Base-by-base conservation (phyloP, 2,888 invertebrate genomes). In the Troides helena region DNA sequence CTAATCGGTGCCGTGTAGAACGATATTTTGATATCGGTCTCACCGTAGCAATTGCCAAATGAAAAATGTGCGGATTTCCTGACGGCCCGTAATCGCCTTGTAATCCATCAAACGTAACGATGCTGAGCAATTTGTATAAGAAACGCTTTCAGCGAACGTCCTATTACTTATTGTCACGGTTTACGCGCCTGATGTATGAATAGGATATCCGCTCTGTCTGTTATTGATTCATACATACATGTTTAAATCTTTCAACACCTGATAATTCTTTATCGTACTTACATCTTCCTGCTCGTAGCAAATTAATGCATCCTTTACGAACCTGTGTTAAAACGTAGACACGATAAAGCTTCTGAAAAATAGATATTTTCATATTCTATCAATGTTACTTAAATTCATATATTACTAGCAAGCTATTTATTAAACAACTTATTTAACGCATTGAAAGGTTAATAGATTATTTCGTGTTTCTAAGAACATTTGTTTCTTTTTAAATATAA, bases 61-160 rank as follows among this genome's bases (percentile, higher is more conserved):
- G 88, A 90, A 91, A 91, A 90, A 91, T 87, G 87, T 86, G 89
- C 85, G 85, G 88, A 88, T 89, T 90, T 90, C 88, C 90, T 87
- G 90, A 85, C 83, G 82, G 69, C 81, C 59, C 76, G 83, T 90
- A 91, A 90, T 89, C 88, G 87, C 81, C 75, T 75, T 84, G 86
- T 91, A 88, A 92, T 92, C 89, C 89, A 91, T 92, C 90, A 92
- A 85, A 81, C 77, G 81, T 82, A 87, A 88, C 85, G 75, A 76
- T 74, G 74, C 73, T 71, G 73, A 74, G 72, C 77, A 71, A 74
- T 78, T 76, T 75, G 75, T 77, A 72, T 71, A 73, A 74, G 80
- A 75, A 82, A 80, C 81, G 82, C 80, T 82, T 83, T 83, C 81
- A 78, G 81, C 81, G 77, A 79, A 74, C 74, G 76, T 78, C 85